Base-by-base conservation (phyloP, 1,140 invertebrate species). In the Drosophila ficusphila region DNA sequence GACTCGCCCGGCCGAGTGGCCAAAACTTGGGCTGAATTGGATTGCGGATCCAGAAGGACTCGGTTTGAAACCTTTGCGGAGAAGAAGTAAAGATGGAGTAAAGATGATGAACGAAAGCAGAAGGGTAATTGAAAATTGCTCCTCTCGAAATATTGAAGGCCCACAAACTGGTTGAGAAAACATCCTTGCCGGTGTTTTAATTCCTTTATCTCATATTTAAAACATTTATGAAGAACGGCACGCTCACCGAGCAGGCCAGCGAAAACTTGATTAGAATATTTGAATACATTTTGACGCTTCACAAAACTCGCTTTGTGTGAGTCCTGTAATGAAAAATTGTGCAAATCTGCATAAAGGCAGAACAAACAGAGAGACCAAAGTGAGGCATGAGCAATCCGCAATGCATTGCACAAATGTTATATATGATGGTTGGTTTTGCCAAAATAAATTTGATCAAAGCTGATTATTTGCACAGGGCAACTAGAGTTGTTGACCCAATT, bases 381-480 rank as follows among this genome's bases (percentile, higher is more conserved):
- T 27, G 44, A 31, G 23, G 34, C 60, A 33, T 48, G 44, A 52
- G 67, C 53, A 39, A 38, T 29, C 53, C 54, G 27, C 57, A 60
- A 39, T 56, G 21, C 33, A 62, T 62, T 49, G 51, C 29, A 27
- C 56, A 67, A 73, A 74, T 54, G 38, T 25, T 38, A 23, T 36
- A 36, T 14, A 48, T 62, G 38, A 38, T 25, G 49, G 38, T 56
- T 56, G 41, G 34, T 56, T 69, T 56, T 51, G 71, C 39, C 33
- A 36, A 74, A 73, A 74, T 69, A 69, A 73, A 64, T 77, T 74
- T 83, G 74, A 74, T 83, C 62, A 74, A 75, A 76, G 65, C 71
- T 79, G 76, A 61, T 83, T 83, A 79, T 83, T 83, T 83, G 33
- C 74, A 61, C 36, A 47, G 34, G 23, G 14, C 31, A 38, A 19